Conservation (phyloP, 2,888 invertebrate species). For the Drosophila mercatorum region DNA sequence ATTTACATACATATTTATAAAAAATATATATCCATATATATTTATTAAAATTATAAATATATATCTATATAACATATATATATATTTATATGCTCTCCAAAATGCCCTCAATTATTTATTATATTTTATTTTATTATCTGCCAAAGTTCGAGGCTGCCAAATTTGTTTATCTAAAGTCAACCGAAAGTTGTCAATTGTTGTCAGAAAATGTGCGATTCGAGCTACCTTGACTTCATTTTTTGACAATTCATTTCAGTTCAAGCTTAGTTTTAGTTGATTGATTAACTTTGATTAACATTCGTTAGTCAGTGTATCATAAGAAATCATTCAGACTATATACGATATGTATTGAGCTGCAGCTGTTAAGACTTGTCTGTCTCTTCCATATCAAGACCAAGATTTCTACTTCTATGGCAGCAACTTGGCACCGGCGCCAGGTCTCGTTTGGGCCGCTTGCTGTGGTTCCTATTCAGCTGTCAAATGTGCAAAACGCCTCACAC, state of each 20-base stretch:
- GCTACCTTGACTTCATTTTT: not conserved
- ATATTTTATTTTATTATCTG: not conserved
- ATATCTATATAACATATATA: not conserved
- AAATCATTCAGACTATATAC: too few relatives aligned
- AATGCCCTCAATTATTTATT: not conserved
- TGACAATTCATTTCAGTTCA: not conserved
- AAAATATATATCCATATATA: not conserved
- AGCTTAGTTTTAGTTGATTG: not conserved
- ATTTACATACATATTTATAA: not conserved
- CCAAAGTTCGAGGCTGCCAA: not conserved
- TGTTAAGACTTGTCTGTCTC: too few relatives aligned
- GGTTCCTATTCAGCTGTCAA: conserved; percentile 61
- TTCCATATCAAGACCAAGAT: not conserved
- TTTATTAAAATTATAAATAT: not conserved
- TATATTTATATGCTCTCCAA: not conserved
- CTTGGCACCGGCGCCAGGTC: conserved; percentile 46
- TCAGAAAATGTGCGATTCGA: not conserved
- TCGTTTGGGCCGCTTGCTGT: conserved; percentile 36
- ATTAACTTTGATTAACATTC: not conserved
- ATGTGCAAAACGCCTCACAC: conserved; percentile 60
- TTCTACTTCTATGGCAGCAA: not conserved
- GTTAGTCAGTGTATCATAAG: too few relatives aligned
- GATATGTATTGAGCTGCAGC: too few relatives aligned
- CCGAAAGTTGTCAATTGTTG: not conserved
- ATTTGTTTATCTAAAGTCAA: too few relatives aligned